Percentiles rank a stretch among this genome's conserved stretches.
phyloP scores from a whole-genome alignment of 2,797 vertebrate species.

The Erithacus rubecula region DNA sequence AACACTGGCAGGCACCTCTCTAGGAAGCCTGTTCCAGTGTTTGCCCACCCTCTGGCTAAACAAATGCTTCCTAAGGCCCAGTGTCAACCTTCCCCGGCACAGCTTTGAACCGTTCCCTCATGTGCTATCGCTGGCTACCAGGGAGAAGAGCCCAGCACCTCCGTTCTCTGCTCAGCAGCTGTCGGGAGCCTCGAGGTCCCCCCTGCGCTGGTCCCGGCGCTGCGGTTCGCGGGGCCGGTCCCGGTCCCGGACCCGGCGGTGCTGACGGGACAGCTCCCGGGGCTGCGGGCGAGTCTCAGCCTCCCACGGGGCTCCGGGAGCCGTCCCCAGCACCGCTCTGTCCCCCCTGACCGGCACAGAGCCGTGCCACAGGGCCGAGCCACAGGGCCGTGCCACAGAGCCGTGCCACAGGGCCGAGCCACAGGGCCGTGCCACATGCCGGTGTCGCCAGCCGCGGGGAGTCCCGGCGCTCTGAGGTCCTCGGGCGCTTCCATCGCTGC shows the following conservation, averaged over 20 bases:
- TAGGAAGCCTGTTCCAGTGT: not conserved
- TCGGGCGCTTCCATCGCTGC: not conserved
- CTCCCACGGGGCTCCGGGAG: accelerated
- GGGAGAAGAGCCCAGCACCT: not conserved
- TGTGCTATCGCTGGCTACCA: accelerated
- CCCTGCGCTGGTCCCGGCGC: accelerated
- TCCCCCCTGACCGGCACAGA: accelerated
- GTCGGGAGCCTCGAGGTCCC: accelerated
- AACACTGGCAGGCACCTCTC: not conserved
- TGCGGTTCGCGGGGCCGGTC: not conserved
- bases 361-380: not conserved
- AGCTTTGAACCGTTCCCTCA: not conserved
- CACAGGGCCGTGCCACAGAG: too few species aligned
- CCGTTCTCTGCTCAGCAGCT: not conserved
- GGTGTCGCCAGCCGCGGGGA: not conserved
- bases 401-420: accelerated
- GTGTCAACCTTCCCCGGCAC: not conserved
- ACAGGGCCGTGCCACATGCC: not conserved
- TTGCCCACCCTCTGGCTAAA: not conserved
- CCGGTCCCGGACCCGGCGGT: not conserved
- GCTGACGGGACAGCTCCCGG: slow-evolving; percentile 16
- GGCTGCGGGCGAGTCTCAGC: accelerated
- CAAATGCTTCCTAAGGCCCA: not conserved
- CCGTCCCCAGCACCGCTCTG: accelerated
- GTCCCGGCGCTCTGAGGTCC: not conserved